phyloP scores from a whole-genome alignment of 2,113 vertebrate genomes.

The Cygnus buccinator region DNA sequence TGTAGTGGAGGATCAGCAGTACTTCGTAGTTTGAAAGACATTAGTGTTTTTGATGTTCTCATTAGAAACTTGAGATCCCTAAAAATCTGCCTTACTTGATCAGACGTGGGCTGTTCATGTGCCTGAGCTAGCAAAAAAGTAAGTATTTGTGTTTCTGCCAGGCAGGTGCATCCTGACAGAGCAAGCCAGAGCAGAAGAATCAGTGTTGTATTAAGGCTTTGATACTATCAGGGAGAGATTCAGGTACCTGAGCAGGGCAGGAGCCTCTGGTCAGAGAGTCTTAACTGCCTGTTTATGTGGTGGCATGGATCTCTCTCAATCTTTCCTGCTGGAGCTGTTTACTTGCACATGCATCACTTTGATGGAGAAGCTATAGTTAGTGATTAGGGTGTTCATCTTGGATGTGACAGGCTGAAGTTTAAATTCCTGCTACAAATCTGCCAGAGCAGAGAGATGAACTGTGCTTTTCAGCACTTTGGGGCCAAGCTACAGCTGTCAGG shows the following conservation, averaged over 20 bases:
- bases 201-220: neutral
- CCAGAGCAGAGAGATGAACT: neutral
- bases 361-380: neutral
- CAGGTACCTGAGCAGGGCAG: neutral
- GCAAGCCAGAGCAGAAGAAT: neutral
- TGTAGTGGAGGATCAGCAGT: neutral
- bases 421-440: neutral
- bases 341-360: neutral
- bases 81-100: neutral
- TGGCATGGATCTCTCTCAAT: neutral
- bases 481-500: neutral
- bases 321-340: neutral
- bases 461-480: neutral
- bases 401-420: neutral
- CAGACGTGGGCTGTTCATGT: neutral
- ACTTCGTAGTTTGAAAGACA: neutral
- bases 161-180: neutral
- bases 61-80: neutral
- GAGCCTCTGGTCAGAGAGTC: neutral
- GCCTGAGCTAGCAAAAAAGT: neutral
- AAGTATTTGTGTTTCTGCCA: neutral
- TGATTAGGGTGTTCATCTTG: neutral
- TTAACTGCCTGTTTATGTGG: neutral
- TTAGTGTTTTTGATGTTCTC: neutral
- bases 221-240: neutral